Base-by-base conservation (phyloP, 2,888 invertebrate species). In the Acheta domesticus region DNA sequence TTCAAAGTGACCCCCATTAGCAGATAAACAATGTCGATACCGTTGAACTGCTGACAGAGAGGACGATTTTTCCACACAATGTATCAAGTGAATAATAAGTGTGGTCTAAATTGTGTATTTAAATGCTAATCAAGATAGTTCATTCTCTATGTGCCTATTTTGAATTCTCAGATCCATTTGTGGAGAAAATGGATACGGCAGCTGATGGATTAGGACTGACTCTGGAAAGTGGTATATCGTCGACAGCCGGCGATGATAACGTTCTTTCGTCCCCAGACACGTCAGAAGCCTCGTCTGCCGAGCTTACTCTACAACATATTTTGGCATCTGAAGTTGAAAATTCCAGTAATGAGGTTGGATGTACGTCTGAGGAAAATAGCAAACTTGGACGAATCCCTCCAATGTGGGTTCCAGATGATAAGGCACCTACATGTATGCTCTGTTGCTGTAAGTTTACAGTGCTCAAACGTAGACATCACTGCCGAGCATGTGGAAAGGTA, bases 341-440 rank as follows among this genome's bases (percentile, higher is more conserved):
- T 62, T 62, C 62, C n/a, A 62, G n/a, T 62, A 62, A 62, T 62
- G 62, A n/a, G 8, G 62, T n/a, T 14, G 62, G n/a, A n/a, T 62
- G 62, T n/a, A 19, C n/a, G 62, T 83, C 83, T 11, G 84, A 84
- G 76, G 85, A 83, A 48, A 84, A 85, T 77, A 82, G 83, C 12
- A 83, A 84, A 79, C 86, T 95, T 79, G 95, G 95, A 1, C 92
- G 92, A 85, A 90, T 93, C 79, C 92, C 94, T 19, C 96, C 96
- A 0, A 90, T 92, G 84, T 96, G 96, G 96, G 92, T 96, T 78
- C 96, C 96, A 0, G 96, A 97, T 86, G 89, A 91, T 5, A 94
- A 94, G 83, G 93, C 95, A 11, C 88, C 90, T n/a, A 89, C 89
- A 82, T 96, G 96, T 85, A 93, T 96, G 92, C 91, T 94, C 83